These are phyloP conservation scores for Etheostoma spectabile DNA, from an alignment of 2,113 vertebrate genomes.

Conservation along the genomic window DNA sequence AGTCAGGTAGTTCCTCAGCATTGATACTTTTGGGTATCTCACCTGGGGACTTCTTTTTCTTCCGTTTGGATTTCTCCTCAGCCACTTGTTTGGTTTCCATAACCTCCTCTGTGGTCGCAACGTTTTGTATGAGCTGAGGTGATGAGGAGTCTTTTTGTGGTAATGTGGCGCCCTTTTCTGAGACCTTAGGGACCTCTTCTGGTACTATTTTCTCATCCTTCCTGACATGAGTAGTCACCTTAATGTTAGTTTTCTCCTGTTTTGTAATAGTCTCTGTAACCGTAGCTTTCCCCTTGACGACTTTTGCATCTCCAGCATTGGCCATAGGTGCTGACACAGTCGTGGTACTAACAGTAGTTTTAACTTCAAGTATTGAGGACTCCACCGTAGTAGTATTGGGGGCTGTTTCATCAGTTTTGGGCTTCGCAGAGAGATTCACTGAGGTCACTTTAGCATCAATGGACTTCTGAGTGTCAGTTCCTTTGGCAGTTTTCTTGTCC, in stretches of 20 bases:
- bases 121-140: conserved; percentile 20
- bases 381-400: conserved; percentile 23
- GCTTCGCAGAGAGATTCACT: conserved; percentile 20
- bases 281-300: background rate
- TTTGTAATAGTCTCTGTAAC: conserved; percentile 17
- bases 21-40: conserved; percentile 47
- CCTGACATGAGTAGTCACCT: conserved; percentile 16
- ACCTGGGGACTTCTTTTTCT: conserved; percentile 76
- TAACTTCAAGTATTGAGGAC: conserved; percentile 40
- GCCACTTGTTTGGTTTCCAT: conserved; percentile 44
- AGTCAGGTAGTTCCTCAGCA: conserved; percentile 23
- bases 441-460: conserved; percentile 2
- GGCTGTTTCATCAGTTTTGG: conserved; percentile 12
- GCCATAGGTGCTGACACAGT: conserved; percentile 11
- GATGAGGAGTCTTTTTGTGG: conserved; percentile 9
- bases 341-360: conserved; percentile 14
- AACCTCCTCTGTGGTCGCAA: conserved; percentile 24
- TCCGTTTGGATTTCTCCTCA: conserved; percentile 75
- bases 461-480: conserved; percentile 26
- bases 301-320: conserved; percentile 18
- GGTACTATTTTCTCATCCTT: conserved; percentile 25
- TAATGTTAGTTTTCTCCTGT: conserved; percentile 24
- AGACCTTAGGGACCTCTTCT: conserved; percentile 19
- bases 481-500: conserved; percentile 31
- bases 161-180: background rate